Percentiles rank a stretch among this genome's conserved stretches.
Evolutionary conservation across 2,888 invertebrate species (phyloP).

Genomic region (Automeris io): DNA sequence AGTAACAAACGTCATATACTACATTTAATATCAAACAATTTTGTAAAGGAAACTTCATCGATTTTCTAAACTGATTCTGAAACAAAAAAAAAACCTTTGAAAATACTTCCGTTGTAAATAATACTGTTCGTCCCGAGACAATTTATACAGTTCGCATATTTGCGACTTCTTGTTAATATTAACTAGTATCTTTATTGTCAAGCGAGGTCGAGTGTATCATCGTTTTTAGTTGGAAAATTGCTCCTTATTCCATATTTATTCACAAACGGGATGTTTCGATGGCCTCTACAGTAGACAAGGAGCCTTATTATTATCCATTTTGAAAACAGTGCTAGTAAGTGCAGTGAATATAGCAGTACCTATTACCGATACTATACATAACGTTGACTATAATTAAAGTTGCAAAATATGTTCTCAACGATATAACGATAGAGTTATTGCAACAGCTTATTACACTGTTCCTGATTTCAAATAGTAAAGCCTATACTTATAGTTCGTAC

Average conservation of each 20-base stretch:
- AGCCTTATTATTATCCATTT: constrained; percentile 9
- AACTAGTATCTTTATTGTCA: neutral
- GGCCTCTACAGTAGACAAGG: neutral
- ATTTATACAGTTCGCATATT: too few species aligned
- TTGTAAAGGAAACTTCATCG: too few species aligned
- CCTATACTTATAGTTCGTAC: too few species aligned
- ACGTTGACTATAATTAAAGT: neutral
- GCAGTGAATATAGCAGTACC: neutral
- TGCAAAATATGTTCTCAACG: neutral
- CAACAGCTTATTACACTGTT: neutral
- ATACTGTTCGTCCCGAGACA: too few species aligned
- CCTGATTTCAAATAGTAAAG: too few species aligned
- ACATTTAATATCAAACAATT: too few species aligned
- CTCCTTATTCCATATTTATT: neutral
- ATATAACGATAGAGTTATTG: neutral
- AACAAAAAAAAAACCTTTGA: too few species aligned
- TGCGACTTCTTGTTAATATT: neutral
- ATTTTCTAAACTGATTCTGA: too few species aligned
- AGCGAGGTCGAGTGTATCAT: constrained; percentile 1
- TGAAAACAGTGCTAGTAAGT: constrained; percentile 2
- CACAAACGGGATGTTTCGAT: neutral
- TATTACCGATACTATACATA: neutral
- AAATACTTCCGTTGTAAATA: too few species aligned
- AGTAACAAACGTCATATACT: too few species aligned
- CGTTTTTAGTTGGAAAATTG: neutral